Evolutionary conservation across 2,797 vertebrate genomes (phyloP), one percentile per base, ranked within the genome.

Genomic region (Podarcis siculus): DNA sequence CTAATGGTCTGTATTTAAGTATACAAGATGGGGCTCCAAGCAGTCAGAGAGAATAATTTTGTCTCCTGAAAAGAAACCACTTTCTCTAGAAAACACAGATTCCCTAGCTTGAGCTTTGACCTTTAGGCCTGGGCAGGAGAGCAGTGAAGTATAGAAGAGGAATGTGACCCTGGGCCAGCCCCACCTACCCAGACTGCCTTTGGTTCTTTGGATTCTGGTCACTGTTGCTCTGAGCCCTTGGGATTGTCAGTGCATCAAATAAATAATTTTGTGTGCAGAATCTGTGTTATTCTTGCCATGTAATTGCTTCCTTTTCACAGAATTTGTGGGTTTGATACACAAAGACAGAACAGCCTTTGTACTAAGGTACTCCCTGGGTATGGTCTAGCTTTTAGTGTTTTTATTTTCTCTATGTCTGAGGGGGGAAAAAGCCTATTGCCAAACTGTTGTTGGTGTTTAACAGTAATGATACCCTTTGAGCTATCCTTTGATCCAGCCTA

Each of bases 381-480:
- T 42, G 37, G 21, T 27, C 23, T 64, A 17, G 5, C 32, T 39
- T 58, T 81, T 39, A 81, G 25, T 12, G 10, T 6, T 25, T 66
- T 81, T 81, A 2, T 72, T 72, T 49, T 27, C n/a, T 12, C 64
- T 10, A 83, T 25, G n/a, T 7, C 67, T 69, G 67, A 49, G 66
- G 8, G 42, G 37, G 37, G 8, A 0, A 69, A 49, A 61, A 9
- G 82, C 37, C 73, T 66, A 67, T 32, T 79, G 69, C 35, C 66
- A 72, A 2, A 86, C 86, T 39, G 82, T 79, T 81, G 64, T 83
- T 89, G 5, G 87, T 61, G 73, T 42, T 89, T 76, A 86, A 67
- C 42, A 86, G 42, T 32, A 77, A 42, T 0, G 42, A 61, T 71
- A 32, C 17, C 5, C 42, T 69, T 58, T 45, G 64, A 86, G 82